Evolutionary conservation across 2,113 vertebrate genomes (phyloP).

Genomic region (Dissostichus mawsoni): DNA sequence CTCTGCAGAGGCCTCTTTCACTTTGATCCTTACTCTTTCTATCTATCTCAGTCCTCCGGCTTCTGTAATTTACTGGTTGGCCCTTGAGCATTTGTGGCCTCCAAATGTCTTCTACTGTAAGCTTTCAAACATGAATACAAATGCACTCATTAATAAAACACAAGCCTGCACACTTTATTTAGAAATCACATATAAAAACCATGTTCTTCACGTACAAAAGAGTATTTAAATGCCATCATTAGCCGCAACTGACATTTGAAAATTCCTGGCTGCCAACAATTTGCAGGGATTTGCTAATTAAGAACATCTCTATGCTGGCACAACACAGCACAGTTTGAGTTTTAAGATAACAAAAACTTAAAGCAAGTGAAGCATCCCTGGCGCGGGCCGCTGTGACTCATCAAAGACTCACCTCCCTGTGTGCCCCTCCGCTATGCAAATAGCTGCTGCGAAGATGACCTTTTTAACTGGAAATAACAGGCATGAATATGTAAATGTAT

Average conservation of each 20-base stretch:
- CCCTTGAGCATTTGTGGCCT: conserved; percentile 8
- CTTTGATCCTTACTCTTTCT: conserved; percentile 1
- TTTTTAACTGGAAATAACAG: conserved; percentile 63
- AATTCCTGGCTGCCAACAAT: neutral
- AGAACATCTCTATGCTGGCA: neutral
- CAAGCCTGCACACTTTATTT: neutral
- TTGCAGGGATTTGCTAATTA: conserved; percentile 18
- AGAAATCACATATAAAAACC: no score
- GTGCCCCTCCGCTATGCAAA: conserved; percentile 56
- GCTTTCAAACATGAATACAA: neutral
- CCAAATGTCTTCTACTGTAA: neutral
- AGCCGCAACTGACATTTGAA: neutral
- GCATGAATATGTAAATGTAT: conserved; percentile 67
- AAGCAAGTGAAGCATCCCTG: conserved; percentile 12
- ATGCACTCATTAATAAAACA: neutral
- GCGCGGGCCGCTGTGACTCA: conserved; percentile 20
- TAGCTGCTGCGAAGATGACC: conserved; percentile 50
- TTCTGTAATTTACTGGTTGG: neutral
- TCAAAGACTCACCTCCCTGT: conserved; percentile 30
- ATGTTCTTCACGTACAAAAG: no score
- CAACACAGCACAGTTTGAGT: neutral
- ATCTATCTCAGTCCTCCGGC: neutral
- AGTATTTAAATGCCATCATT: neutral
- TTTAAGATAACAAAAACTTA: conserved; percentile 20
- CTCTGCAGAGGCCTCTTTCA: conserved; percentile 26